phyloP scores from a whole-genome alignment of 92 coral and sea anemone species.

The Zoanthus sansibaricus region DNA sequence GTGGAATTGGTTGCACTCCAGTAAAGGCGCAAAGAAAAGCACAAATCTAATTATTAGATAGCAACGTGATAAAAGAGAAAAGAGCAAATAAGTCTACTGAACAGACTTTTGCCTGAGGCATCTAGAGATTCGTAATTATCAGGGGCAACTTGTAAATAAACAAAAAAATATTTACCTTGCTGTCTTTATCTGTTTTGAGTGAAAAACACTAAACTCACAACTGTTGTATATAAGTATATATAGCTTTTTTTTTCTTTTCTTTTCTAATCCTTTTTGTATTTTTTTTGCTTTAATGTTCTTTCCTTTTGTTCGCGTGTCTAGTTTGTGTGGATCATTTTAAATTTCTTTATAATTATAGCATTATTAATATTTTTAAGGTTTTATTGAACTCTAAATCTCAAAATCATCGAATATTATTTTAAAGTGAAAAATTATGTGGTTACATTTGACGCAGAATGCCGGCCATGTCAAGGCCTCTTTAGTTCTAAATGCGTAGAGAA shows the following conservation, averaged over 20 bases:
- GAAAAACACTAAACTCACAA: background rate
- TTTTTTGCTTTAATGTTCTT: too few relatives aligned
- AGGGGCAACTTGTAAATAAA: constrained; percentile 13
- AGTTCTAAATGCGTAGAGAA: too few relatives aligned
- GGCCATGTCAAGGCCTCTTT: too few relatives aligned
- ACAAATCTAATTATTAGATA: background rate
- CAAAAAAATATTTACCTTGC: constrained; percentile 6
- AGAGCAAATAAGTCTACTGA: background rate
- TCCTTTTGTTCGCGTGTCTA: too few relatives aligned
- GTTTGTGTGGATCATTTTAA: too few relatives aligned
- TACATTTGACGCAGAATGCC: too few relatives aligned
- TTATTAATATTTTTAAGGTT: too few relatives aligned
- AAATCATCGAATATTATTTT: too few relatives aligned
- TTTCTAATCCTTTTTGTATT: too few relatives aligned
- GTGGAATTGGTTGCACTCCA: background rate
- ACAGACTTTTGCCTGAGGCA: background rate
- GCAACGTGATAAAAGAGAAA: background rate
- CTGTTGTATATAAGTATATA: background rate
- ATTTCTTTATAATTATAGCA: too few relatives aligned
- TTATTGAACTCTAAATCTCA: too few relatives aligned
- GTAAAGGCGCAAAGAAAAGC: background rate
- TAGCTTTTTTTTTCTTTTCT: background rate
- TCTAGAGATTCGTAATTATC: background rate
- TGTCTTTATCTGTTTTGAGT: background rate
- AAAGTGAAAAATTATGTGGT: too few relatives aligned